Conservation (phyloP, 53 echinoderm and acorn worm species). For the Apostichopus leukothele region DNA sequence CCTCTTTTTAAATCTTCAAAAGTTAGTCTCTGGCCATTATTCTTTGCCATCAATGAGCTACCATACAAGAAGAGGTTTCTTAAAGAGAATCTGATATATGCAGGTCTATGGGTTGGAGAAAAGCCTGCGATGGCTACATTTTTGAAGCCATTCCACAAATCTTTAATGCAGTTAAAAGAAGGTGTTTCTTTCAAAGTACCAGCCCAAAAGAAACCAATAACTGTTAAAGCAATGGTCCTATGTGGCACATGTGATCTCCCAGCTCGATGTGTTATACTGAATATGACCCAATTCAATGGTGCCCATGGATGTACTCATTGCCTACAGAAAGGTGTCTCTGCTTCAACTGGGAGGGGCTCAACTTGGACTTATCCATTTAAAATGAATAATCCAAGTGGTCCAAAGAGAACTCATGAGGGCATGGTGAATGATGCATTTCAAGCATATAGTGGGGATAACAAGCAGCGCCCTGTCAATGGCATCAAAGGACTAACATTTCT, state of each 20-base stretch:
- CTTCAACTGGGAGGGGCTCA: background rate
- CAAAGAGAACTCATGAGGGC: background rate
- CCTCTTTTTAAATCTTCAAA: slow-evolving; percentile 55
- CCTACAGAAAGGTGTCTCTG: background rate
- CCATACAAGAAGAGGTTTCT: slow-evolving; percentile 25
- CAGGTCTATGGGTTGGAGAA: slow-evolving; percentile 44
- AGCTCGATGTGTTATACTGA: slow-evolving; percentile 30
- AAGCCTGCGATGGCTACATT: slow-evolving; percentile 24
- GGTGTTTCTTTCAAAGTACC: slow-evolving; percentile 23
- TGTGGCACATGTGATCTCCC: slow-evolving; percentile 61
- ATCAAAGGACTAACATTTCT: background rate
- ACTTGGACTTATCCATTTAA: background rate
- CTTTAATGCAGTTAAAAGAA: slow-evolving; percentile 18
- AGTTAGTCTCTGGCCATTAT: slow-evolving; percentile 52
- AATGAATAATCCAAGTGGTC: background rate
- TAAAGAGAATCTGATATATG: slow-evolving; percentile 52
- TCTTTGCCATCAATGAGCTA: slow-evolving; percentile 58
- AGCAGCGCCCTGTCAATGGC: background rate
- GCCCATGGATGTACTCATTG: background rate
- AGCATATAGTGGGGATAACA: too few species aligned
- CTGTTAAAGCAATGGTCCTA: slow-evolving; percentile 36
- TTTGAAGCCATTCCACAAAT: slow-evolving; percentile 16
- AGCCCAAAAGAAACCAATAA: background rate
- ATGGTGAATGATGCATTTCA: background rate
- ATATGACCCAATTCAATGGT: slow-evolving; percentile 20